Conservation (phyloP, 2,888 invertebrate genomes). For the Timema podura region DNA sequence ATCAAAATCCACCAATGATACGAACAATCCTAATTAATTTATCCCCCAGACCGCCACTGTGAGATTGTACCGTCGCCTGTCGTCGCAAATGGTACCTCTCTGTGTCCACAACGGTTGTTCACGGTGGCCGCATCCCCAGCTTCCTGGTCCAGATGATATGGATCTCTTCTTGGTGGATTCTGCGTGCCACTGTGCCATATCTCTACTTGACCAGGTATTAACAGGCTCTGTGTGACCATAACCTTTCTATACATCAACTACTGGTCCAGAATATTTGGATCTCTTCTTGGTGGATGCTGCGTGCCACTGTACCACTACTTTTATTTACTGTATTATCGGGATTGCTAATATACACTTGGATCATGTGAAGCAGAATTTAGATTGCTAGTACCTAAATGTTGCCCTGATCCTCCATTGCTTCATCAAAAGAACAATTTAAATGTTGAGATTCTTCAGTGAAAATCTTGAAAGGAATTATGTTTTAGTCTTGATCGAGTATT, state of each 20-base stretch:
- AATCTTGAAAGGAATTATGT: too few relatives aligned
- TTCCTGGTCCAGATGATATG: background rate
- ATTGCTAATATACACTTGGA: too few relatives aligned
- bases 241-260: background rate
- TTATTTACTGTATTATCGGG: too few relatives aligned
- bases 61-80: background rate
- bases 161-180: conserved; percentile 6
- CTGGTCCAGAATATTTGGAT: background rate
- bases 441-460: too few relatives aligned
- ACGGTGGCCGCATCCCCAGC: background rate
- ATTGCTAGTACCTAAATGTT: too few relatives aligned
- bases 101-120: background rate
- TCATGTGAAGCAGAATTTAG: too few relatives aligned
- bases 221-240: background rate
- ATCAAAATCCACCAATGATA: too few relatives aligned
- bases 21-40: too few relatives aligned
- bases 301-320: background rate
- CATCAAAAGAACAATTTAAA: too few relatives aligned
- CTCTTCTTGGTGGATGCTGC: conserved; percentile 10
- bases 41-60: background rate
- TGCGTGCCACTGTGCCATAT: background rate
- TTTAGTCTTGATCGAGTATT: too few relatives aligned
- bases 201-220: background rate
- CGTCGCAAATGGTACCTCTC: background rate
- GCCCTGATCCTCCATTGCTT: too few relatives aligned